Evolutionary conservation across 2,797 vertebrate genomes (phyloP), one percentile per base, ranked within the genome.

Genomic region (Coregonus suidteri): DNA sequence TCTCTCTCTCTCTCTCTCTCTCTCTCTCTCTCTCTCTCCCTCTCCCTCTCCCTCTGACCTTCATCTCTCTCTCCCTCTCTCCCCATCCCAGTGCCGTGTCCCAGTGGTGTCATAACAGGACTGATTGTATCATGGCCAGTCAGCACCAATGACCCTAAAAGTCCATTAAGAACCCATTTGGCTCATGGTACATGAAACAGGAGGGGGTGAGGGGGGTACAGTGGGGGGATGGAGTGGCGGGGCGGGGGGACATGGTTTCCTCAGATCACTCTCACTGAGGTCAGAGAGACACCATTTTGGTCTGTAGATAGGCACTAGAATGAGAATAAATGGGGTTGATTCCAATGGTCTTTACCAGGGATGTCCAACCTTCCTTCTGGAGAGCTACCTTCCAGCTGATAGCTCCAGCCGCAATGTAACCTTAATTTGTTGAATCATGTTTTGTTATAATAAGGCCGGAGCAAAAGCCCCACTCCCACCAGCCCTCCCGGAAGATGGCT

Each of bases 101-200:
- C 6, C 47, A 35, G 30, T 18, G 71, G 52, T 56, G 71, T 73
- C 51, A 73, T 73, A 73, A 73, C 52, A 30, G 52, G 52, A 73
- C 71, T 54, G 71, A 73, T 73, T 30, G 25, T 56, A 73, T 73
- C 71, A 73, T 31, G 25, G 52, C 30, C 71, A 73, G 71, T 54
- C 71, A 34, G 52, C 30, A 73, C 30, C 15, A 9, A 54, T 35
- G 15, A 73, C 71, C 71, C 71, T 34, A 56, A 73, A 73, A 73
- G 71, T 73, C 71, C 71, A 73, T 56, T 73, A 73, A 56, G 71
- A 5, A 73, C 15, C 30, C 52, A 56, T 54, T 73, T 73, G 25
- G 13, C 71, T 73, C 14, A 30, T 20, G 71, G 30, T 56, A 34
- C 31, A 56, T 73, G 25, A 34, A 31, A 73, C 16, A n/a, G 52